These are phyloP conservation scores for Paedocypris micromegethes DNA, from an alignment of 2,797 vertebrate genomes.

Conservation along the genomic window DNA sequence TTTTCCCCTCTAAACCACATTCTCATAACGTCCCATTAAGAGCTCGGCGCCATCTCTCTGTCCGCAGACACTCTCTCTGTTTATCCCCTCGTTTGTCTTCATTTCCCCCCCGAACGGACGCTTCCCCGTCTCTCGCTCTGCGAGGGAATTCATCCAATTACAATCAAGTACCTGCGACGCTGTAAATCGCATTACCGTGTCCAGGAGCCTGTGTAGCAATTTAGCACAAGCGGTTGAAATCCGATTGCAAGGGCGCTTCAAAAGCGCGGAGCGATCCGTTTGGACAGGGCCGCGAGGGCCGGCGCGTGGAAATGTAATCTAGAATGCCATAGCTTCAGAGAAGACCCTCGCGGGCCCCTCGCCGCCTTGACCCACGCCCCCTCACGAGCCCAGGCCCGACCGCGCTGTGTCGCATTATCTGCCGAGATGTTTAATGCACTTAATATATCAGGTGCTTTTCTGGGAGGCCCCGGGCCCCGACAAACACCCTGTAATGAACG, in stretches of 20 bases:
- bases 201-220: conserved; percentile 72
- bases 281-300: conserved; percentile 66
- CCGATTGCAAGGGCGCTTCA: conserved; percentile 73
- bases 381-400: conserved; percentile 27
- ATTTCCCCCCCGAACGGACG: conserved; percentile 66
- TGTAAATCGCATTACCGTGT: conserved; percentile 71
- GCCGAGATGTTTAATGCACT: conserved; percentile 23
- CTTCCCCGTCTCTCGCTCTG: conserved; percentile 70
- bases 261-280: conserved; percentile 76
- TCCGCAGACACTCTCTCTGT: conserved; percentile 63
- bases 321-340: conserved; percentile 73
- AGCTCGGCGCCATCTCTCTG: conserved; percentile 60
- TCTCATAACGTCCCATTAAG: conserved; percentile 71
- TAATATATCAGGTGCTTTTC: conserved; percentile 30
- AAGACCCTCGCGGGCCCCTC: conserved; percentile 60
- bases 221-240: conserved; percentile 71
- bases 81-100: conserved; percentile 81
- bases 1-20: conserved; percentile 58
- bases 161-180: conserved; percentile 71
- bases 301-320: conserved; percentile 70
- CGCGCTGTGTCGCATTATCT: conserved; percentile 21
- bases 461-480: conserved; percentile 2
- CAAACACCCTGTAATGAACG: not conserved
- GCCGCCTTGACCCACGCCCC: conserved; percentile 65
- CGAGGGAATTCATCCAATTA: conserved; percentile 85